These are phyloP conservation scores for Ochropleura leucogaster DNA, from an alignment of 2,888 invertebrate species.

Conservation along the genomic window DNA sequence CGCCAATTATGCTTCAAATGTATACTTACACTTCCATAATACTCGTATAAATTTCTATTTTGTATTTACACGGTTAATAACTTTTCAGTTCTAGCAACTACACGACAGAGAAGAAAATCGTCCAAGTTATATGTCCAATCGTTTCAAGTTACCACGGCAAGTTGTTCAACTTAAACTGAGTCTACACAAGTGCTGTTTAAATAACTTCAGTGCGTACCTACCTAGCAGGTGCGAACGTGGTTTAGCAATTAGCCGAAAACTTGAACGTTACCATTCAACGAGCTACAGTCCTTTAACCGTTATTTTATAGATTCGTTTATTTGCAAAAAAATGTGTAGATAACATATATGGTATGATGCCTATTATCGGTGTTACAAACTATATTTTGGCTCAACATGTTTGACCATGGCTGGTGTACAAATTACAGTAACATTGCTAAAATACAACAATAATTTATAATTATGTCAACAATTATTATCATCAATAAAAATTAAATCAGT, in stretches of 20 bases:
- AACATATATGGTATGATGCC: too few species aligned
- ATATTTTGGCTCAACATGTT: too few species aligned
- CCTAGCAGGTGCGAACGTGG: conserved; percentile 41
- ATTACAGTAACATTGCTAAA: too few species aligned
- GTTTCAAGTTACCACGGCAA: conserved; percentile 15
- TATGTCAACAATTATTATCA: too few species aligned
- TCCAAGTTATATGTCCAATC: not conserved
- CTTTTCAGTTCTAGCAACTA: not conserved
- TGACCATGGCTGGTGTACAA: too few species aligned
- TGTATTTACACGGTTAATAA: not conserved
- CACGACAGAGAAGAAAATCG: conserved; percentile 27
- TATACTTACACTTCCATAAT: not conserved
- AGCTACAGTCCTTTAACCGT: not conserved
- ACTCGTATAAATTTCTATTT: not conserved
- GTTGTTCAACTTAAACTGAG: conserved; percentile 26
- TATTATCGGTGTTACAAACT: too few species aligned
- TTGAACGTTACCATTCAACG: conserved; percentile 12
- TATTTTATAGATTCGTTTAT: not conserved
- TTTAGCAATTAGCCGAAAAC: conserved; percentile 39
- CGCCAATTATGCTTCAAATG: not conserved
- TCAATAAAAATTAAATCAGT: too few species aligned
- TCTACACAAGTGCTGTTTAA: conserved; percentile 27
- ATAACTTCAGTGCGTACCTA: conserved; percentile 23
- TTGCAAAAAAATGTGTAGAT: too few species aligned
- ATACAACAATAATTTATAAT: too few species aligned